phyloP scores from a whole-genome alignment of 2,888 invertebrate species.

The Polydesmus complanatus region DNA sequence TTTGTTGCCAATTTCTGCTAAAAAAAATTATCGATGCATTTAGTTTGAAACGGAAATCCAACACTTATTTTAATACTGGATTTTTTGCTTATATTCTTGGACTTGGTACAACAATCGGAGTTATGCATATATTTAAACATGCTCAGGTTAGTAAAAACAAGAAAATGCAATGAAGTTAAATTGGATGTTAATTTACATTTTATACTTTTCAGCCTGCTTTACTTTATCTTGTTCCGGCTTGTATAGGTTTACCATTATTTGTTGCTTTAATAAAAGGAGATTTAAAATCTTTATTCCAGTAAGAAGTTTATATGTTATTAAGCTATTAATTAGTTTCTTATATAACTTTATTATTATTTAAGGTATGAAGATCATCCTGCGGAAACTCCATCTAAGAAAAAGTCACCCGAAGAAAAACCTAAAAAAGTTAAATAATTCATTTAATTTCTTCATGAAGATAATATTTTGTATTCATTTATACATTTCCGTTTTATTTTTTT shows the following conservation, averaged over 20 bases:
- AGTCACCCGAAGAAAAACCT: conserved; percentile 17
- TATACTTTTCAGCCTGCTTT: conserved; percentile 83
- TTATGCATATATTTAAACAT: conserved; percentile 97
- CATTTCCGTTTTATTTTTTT: too few relatives aligned
- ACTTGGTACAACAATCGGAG: conserved; percentile 79
- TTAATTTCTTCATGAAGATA: too few relatives aligned
- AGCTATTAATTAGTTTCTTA: background rate
- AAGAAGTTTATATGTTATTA: conserved; percentile 36
- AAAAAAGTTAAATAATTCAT: background rate
- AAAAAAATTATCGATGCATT: conserved; percentile 2
- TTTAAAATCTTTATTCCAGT: conserved; percentile 76
- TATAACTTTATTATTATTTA: conserved; percentile 21
- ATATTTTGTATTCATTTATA: too few relatives aligned
- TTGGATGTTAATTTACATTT: conserved; percentile 1
- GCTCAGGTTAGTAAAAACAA: conserved; percentile 48
- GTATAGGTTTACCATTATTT: conserved; percentile 76
- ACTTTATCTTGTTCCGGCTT: conserved; percentile 91
- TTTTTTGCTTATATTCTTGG: conserved; percentile 88
- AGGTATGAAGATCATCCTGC: conserved; percentile 58
- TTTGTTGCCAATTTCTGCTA: background rate
- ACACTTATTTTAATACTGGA: conserved; percentile 78
- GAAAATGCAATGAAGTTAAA: too few relatives aligned
- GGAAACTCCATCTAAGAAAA: conserved; percentile 33
- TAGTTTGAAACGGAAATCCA: conserved; percentile 63
- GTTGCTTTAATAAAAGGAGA: conserved; percentile 83